A percentile compares a stretch with the other conserved stretches of the same genome.
Evolutionary conservation across 2,888 invertebrate species (phyloP).

Genomic region (Diaphora mendica): DNA sequence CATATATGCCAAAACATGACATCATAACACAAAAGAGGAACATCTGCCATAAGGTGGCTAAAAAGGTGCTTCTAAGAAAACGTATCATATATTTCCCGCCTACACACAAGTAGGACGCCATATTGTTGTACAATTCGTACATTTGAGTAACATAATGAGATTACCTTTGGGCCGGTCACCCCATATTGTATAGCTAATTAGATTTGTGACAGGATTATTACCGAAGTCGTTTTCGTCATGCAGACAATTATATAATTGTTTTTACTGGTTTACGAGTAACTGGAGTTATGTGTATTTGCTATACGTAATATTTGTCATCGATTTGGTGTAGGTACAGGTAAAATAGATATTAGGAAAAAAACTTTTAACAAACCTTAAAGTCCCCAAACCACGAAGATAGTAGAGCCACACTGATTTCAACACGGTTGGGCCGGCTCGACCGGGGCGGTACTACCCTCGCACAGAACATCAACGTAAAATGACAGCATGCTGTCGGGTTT

Average conservation of each 20-base stretch:
- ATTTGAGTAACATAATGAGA: slow-evolving; percentile 44
- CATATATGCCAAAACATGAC: no score
- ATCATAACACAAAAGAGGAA: not conserved
- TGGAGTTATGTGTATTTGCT: slow-evolving; percentile 6
- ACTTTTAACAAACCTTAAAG: no score
- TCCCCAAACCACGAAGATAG: no score
- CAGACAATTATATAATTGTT: slow-evolving; percentile 19
- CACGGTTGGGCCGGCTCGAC: no score
- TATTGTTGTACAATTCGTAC: slow-evolving; percentile 9
- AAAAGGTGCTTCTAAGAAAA: not conserved
- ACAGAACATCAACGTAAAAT: no score
- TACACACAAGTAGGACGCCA: not conserved
- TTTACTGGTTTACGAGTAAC: not conserved
- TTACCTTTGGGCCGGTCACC: slow-evolving; percentile 48
- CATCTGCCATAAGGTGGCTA: not conserved
- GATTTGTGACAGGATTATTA: slow-evolving; percentile 44
- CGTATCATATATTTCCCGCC: not conserved
- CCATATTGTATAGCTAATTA: slow-evolving; percentile 56
- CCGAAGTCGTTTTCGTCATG: slow-evolving; percentile 14
- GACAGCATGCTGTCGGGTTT: no score
- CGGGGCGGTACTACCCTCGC: no score
- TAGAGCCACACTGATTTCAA: no score
- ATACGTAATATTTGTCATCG: slow-evolving; percentile 3
- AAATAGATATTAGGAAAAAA: not conserved
- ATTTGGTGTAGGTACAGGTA: not conserved